Evolutionary conservation across 2,797 vertebrate genomes (phyloP).

Genomic region (Semotilus atromaculatus): DNA sequence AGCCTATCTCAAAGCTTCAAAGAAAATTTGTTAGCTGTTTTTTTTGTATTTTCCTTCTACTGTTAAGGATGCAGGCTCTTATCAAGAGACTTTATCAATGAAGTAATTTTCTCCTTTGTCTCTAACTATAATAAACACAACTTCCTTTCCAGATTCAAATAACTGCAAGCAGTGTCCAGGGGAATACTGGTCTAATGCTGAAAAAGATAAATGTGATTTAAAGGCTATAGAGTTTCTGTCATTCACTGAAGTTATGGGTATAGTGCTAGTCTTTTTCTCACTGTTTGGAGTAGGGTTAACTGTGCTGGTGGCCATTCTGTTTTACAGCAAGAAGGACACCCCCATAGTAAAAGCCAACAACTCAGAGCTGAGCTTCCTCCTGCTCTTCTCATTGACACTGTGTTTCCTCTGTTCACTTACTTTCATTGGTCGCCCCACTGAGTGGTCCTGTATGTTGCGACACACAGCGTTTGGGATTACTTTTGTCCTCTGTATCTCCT

Average conservation of each 20-base stretch:
- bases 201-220: slow-evolving; percentile 72
- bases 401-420: slow-evolving; percentile 78
- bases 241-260: slow-evolving; percentile 72
- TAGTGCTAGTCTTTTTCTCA: slow-evolving; percentile 70
- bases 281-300: slow-evolving; percentile 72
- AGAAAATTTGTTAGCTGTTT: neutral
- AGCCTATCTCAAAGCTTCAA: neutral
- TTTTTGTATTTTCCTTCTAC: neutral
- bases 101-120: neutral
- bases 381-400: slow-evolving; percentile 75
- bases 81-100: too few species aligned
- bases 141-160: slow-evolving; percentile 77
- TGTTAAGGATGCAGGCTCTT: too few species aligned
- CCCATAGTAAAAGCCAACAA: slow-evolving; percentile 76
- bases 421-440: slow-evolving; percentile 72
- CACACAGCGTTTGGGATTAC: slow-evolving; percentile 77
- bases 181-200: slow-evolving; percentile 77
- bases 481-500: slow-evolving; percentile 77
- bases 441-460: slow-evolving; percentile 79
- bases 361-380: slow-evolving; percentile 77
- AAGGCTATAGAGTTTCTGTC: slow-evolving; percentile 75
- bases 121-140: slow-evolving; percentile 39
- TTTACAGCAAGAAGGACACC: slow-evolving; percentile 70
- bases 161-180: slow-evolving; percentile 76
- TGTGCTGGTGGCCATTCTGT: slow-evolving; percentile 63